A percentile compares a stretch with the other conserved stretches of the same genome.
Evolutionary conservation across 2,113 vertebrate genomes (phyloP).

Genomic region (Capreolus pygargus): DNA sequence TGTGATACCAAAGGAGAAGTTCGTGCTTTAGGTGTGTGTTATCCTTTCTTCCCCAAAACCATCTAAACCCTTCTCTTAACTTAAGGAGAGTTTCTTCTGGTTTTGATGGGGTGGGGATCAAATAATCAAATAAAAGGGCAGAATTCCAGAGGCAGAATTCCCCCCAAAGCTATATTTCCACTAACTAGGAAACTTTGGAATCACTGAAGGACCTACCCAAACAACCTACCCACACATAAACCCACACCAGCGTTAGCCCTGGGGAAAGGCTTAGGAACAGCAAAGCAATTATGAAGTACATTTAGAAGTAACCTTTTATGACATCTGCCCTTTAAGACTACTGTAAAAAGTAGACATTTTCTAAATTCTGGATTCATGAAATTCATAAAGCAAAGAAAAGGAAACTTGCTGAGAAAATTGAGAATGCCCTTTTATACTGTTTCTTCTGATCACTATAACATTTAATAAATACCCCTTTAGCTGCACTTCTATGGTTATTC

Average conservation of each 20-base stretch:
- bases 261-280: not conserved
- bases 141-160: not conserved
- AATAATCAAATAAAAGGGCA: not conserved
- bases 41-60: not conserved
- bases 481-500: not conserved
- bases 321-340: not conserved
- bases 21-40: not conserved
- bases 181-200: not conserved
- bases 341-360: not conserved
- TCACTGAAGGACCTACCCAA: not conserved
- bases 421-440: not conserved
- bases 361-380: not conserved
- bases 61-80: not conserved
- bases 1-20: not conserved
- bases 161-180: not conserved
- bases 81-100: not conserved
- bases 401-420: not conserved
- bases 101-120: not conserved
- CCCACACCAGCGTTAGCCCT: not conserved
- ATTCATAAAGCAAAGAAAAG: conserved; percentile 9
- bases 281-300: not conserved
- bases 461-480: not conserved
- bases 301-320: not conserved
- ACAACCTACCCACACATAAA: not conserved
- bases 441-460: not conserved